Percentiles rank a stretch among this genome's conserved stretches.
phyloP scores from a whole-genome alignment of 1,140 invertebrate genomes.

The Temnothorax curvispinosus region DNA sequence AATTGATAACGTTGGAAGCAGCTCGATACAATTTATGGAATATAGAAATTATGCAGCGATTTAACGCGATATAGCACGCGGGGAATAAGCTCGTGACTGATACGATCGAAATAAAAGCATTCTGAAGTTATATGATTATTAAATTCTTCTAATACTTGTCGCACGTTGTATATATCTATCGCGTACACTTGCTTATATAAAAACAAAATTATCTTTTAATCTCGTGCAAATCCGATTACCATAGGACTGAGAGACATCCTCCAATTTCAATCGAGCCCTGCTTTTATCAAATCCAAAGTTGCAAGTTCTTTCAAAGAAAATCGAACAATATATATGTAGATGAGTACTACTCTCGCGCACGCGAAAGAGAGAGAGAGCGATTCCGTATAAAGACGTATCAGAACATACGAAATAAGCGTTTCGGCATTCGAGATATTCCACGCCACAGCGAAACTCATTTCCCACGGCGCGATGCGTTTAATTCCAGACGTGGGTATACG shows the following conservation, averaged over 20 bases:
- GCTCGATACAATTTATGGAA: slow-evolving; percentile 47
- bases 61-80: slow-evolving; percentile 51
- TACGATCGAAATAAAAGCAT: slow-evolving; percentile 4
- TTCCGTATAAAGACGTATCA: background rate
- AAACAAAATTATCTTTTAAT: background rate
- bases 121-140: background rate
- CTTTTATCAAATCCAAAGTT: background rate
- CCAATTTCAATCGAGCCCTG: background rate
- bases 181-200: background rate
- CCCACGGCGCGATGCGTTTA: slow-evolving; percentile 47
- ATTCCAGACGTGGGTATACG: slow-evolving; percentile 16
- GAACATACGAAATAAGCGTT: slow-evolving; percentile 2
- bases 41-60: slow-evolving; percentile 50
- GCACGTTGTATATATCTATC: background rate
- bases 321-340: background rate
- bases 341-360: background rate
- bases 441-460: slow-evolving; percentile 44
- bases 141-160: background rate
- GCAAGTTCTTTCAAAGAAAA: background rate
- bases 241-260: background rate
- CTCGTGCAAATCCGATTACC: background rate
- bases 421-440: slow-evolving; percentile 29
- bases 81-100: slow-evolving; percentile 30
- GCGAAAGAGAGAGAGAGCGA: background rate
- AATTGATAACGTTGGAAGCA: slow-evolving; percentile 53